Evolutionary conservation across 1,140 invertebrate genomes (phyloP), one percentile per base, ranked within the genome.

Genomic region (Tetragonula clypearis): DNA sequence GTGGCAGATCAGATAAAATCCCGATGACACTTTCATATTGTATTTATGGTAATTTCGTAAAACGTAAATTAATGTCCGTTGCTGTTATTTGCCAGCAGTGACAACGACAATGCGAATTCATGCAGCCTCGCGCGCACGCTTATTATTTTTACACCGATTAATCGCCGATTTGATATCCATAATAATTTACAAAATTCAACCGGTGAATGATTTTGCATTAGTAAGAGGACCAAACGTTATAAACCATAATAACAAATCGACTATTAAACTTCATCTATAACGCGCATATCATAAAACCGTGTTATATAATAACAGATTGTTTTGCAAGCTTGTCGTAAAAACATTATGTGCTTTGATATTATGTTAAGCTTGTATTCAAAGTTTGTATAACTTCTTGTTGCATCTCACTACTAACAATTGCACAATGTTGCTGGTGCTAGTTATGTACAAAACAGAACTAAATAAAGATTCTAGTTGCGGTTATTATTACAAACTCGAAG

Each of bases 1-100:
- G 53, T 23, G 65, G 41, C 41, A 68, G 41, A 30, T 66, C 30
- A 65, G 76, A 82, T 82, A 78, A 82, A 87, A 87, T 86, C 85
- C 68, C 85, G 21, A 66, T 60, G 53, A 86, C 75, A 77, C 80
- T 65, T 49, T 56, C 79, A 35, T 23, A 62, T n/a, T 19, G 60
- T 56, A 69, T 49, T 83, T 69, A 69, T 69, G 30, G 74, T 83
- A 78, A 83, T 83, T 68, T 78, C 56, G 30, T 30, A 49, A 14
- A 26, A 53, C 60, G 23, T 49, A 26, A 55, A 83, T 83, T 83
- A 78, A 83, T 69, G 30, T 0, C n/a, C 30, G 0, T 15, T n/a
- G 4, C 26, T 21, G 30, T 17, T 56, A 19, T 82, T 66, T 21
- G 49, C 30, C 30, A n/a, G 12, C 30, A 17, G 62, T 23, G 65